Base-by-base conservation (phyloP, 2,113 vertebrate genomes). In the Phylloscopus whistleri region DNA sequence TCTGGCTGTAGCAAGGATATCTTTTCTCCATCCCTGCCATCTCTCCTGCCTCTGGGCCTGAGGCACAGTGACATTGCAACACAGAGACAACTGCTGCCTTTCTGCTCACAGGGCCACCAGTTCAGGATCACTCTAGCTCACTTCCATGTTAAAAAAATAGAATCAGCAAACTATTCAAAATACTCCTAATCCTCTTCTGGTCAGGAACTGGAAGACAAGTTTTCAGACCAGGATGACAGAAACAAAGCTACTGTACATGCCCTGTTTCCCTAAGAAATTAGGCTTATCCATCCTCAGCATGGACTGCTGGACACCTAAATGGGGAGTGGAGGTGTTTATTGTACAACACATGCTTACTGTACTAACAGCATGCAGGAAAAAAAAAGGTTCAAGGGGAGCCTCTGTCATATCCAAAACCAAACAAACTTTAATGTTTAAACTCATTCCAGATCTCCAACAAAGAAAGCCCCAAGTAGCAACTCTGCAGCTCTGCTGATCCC, bases 391-490 rank as follows among this genome's bases (percentile, higher is more conserved):
- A 92, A 86, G 43, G 75, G 87, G 26, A 96, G 35, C 39, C 59
- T 82, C 56, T 90, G 75, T 93, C 52, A 78, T 81, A 89, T 37
- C 44, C 2, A 2, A 92, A 92, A 66, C 60, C 70, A 88, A 95
- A 89, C 68, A 95, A 66, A 51, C 52, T 83, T 93, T 78, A 60
- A 70, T 56, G 59, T 93, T 85, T 92, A 88, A 88, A 94, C 39
- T 77, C 72, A 63, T 88, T 94, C 89, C 94, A 86, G 53, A 87
- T 95, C 77, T 87, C 89, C 58, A 78, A 63, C 56, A 72, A 90
- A 77, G 55, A 62, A 59, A 63, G 49, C 85, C 82, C 48, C 46
- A 80, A 86, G 85, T 46, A 92, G 90, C 4, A 3, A 91, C 72
- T 94, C 46, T 3, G 59, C 0, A 0, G 63, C 72, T 90, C 83